Conservation (phyloP, 1,140 invertebrate genomes). For the Bicyclus anynana region DNA sequence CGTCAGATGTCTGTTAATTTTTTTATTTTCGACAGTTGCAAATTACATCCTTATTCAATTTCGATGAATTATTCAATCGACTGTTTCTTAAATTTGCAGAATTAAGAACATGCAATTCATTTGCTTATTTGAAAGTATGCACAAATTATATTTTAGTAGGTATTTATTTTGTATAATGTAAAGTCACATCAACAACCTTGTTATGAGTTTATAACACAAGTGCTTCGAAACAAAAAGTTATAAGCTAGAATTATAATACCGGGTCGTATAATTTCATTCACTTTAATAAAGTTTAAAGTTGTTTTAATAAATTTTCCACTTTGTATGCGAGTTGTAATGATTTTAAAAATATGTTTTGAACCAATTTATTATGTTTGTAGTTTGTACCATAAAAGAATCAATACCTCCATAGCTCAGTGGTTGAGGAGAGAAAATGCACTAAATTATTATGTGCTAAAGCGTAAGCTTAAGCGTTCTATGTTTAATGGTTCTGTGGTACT, state of each 20-base stretch:
- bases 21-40: no score
- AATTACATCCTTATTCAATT: no score
- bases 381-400: neutral
- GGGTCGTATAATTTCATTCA: conserved; percentile 15
- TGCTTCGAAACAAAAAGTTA: conserved; percentile 16
- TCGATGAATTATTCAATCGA: no score
- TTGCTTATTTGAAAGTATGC: no score
- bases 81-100: no score
- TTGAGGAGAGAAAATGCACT: no score
- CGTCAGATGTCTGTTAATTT: no score
- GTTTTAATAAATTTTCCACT: conserved; percentile 21
- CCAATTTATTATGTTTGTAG: neutral
- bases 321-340: conserved; percentile 5
- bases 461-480: no score
- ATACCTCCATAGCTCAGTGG: neutral
- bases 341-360: neutral
- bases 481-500: no score
- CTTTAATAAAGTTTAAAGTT: conserved; percentile 16
- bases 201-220: conserved; percentile 15
- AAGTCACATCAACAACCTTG: conserved; percentile 10
- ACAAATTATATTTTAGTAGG: no score
- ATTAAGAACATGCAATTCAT: no score
- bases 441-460: no score
- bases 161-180: conserved; percentile 6
- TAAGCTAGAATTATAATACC: conserved; percentile 17